Conservation (phyloP, 2,797 vertebrate genomes). For the Danio choprae region DNA sequence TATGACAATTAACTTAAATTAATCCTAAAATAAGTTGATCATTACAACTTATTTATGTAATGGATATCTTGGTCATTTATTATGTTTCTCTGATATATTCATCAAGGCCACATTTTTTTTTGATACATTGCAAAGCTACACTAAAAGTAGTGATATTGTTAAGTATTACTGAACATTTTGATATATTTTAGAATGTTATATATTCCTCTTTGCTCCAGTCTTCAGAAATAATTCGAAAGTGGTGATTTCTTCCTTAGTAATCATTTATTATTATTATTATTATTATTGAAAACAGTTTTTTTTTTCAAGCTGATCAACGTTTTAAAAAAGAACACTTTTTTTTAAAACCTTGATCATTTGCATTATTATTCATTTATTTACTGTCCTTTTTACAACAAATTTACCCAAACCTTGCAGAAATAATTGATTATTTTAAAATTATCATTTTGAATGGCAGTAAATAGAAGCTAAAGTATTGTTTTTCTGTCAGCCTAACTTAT, state of each 20-base stretch:
- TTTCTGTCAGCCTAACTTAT: background rate
- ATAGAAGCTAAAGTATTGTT: background rate
- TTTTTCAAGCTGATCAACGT: background rate
- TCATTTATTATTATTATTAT: background rate
- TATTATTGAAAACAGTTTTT: background rate
- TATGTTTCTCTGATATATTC: background rate
- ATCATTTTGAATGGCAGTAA: background rate
- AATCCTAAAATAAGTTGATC: background rate
- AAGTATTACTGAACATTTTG: background rate
- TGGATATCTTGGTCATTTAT: background rate
- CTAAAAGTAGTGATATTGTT: background rate
- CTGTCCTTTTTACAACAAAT: background rate
- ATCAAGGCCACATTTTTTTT: background rate
- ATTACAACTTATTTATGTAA: background rate
- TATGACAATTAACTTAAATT: too few species aligned
- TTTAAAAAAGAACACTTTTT: background rate
- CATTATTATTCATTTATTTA: background rate
- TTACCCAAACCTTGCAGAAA: background rate
- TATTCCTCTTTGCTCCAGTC: background rate
- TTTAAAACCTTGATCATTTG: background rate
- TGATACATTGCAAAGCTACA: background rate
- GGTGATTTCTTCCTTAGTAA: background rate
- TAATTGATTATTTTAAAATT: too few species aligned
- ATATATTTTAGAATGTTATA: background rate
- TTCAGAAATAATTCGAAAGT: background rate